phyloP scores from a whole-genome alignment of 1,140 invertebrate species.

The Neodiprion pinetum region DNA sequence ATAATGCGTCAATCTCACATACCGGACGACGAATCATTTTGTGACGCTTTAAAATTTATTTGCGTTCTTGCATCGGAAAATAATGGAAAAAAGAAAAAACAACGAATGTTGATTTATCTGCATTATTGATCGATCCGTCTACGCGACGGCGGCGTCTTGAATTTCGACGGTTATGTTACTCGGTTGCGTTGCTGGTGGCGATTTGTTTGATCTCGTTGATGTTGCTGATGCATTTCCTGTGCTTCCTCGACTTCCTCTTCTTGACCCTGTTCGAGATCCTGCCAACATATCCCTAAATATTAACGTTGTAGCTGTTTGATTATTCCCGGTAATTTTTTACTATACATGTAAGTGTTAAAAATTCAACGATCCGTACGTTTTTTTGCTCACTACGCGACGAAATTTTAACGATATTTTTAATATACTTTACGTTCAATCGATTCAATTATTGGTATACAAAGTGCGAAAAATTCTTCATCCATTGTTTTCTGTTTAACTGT shows the following conservation, averaged over 20 bases:
- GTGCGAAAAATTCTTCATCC: no score
- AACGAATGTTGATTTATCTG: no score
- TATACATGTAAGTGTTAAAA: conserved; percentile 28
- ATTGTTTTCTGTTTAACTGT: no score
- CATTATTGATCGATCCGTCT: conserved; percentile 23
- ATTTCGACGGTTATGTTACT: conserved; percentile 68
- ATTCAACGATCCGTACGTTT: conserved; percentile 22
- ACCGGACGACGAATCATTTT: no score
- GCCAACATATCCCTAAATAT: conserved; percentile 61
- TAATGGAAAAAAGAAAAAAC: no score
- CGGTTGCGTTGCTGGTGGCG: conserved; percentile 53
- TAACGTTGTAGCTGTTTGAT: conserved; percentile 12
- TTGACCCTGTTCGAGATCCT: conserved; percentile 72
- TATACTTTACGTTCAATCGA: no score
- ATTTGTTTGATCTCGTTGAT: conserved; percentile 64
- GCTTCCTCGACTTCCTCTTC: conserved; percentile 71
- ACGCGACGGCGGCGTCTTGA: conserved; percentile 57
- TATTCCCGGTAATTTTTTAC: conserved; percentile 13
- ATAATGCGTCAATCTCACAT: no score
- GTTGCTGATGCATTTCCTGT: conserved; percentile 69
- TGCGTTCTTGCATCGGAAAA: no score
- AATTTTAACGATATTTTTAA: no score
- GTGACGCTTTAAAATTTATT: no score
- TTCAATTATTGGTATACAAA: no score
- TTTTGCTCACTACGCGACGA: no score